These are phyloP conservation scores for Falco peregrinus DNA, from an alignment of 2,797 vertebrate genomes.

Conservation along the genomic window DNA sequence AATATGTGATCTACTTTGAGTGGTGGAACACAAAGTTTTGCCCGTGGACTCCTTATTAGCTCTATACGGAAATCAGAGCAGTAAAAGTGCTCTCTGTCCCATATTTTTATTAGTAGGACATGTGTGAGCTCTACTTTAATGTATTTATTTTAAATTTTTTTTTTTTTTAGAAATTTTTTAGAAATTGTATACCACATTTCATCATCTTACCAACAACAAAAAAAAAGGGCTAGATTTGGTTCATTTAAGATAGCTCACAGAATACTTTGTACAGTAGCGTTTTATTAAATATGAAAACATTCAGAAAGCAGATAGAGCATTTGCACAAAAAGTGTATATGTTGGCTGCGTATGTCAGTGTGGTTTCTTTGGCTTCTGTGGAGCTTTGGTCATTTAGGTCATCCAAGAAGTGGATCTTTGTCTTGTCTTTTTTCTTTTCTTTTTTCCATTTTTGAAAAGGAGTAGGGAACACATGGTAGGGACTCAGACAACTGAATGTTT, in stretches of 20 bases:
- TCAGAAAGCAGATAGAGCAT: not conserved
- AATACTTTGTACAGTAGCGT: not conserved
- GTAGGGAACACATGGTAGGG: not conserved
- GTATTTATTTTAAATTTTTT: no score
- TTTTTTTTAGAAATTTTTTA: not conserved
- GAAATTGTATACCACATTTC: not conserved
- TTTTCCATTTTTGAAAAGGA: not conserved
- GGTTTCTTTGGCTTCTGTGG: not conserved
- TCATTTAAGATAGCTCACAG: not conserved
- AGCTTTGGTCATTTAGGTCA: not conserved
- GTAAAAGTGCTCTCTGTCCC: not conserved
- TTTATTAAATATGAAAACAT: not conserved
- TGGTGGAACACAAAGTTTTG: not conserved
- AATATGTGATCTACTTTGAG: not conserved
- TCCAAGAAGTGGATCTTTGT: not conserved
- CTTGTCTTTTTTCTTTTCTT: not conserved
- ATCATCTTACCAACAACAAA: not conserved
- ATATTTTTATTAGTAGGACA: not conserved
- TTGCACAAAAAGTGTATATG: not conserved
- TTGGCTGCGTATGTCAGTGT: accelerated
- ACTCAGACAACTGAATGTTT: not conserved
- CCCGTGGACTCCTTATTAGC: not conserved
- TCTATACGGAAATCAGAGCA: not conserved
- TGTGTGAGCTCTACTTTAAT: not conserved
- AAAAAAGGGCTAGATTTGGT: not conserved